Evolutionary conservation across 2,797 vertebrate species (phyloP).

Genomic region (Aulostomus chinensis): DNA sequence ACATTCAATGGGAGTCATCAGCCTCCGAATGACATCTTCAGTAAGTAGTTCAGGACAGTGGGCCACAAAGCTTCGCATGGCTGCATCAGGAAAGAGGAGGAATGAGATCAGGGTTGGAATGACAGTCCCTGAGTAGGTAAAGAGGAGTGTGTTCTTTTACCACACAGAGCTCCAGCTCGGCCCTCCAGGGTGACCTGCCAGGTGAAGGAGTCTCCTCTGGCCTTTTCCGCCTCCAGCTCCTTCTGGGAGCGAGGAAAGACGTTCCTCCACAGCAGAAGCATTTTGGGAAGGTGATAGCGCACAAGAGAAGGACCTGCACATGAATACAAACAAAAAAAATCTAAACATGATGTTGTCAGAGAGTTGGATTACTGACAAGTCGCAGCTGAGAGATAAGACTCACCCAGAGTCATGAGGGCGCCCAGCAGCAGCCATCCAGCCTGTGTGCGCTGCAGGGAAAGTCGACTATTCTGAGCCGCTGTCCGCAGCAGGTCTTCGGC

Average conservation of each 20-base stretch:
- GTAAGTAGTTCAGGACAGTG: constrained; percentile 98
- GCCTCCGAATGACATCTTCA: constrained; percentile 95
- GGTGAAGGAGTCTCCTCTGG: constrained; percentile 94
- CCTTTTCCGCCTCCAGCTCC: constrained; percentile 97
- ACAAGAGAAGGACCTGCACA: constrained; percentile 91
- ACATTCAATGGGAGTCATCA: constrained; percentile 98
- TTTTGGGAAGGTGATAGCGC: constrained; percentile 97
- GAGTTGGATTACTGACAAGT: background rate
- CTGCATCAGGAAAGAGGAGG: constrained; percentile 65
- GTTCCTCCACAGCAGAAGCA: constrained; percentile 96
- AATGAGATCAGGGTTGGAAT: background rate
- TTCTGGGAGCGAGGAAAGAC: constrained; percentile 98
- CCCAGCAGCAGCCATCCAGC: constrained; percentile 98
- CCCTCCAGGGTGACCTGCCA: constrained; percentile 99
- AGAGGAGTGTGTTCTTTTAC: constrained; percentile 74
- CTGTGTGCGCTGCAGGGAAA: constrained; percentile 96
- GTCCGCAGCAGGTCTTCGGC: constrained; percentile 96
- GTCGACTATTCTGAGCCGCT: constrained; percentile 94
- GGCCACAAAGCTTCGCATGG: constrained; percentile 98
- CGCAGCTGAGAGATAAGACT: constrained; percentile 16
- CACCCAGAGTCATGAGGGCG: constrained; percentile 97
- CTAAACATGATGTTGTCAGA: background rate
- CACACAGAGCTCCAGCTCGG: constrained; percentile 94
- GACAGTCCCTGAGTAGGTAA: background rate
- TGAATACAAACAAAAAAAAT: background rate